phyloP scores from a whole-genome alignment of 2,113 vertebrate species.

The Pithys albifrons region DNA sequence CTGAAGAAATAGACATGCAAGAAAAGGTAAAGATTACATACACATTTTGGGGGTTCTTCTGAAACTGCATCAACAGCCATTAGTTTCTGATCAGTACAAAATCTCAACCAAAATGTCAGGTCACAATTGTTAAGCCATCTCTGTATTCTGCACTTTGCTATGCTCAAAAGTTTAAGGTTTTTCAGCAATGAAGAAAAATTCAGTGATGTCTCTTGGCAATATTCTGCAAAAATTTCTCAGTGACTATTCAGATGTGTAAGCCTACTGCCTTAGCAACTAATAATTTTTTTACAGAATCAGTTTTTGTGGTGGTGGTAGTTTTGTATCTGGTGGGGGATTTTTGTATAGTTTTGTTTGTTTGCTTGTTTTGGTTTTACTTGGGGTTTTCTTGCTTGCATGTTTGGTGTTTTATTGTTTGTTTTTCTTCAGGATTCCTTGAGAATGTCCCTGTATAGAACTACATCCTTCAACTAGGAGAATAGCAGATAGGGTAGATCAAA shows the following conservation, averaged over 20 bases:
- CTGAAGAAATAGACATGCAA: background rate
- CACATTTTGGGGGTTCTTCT: background rate
- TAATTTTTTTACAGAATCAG: background rate
- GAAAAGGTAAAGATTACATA: background rate
- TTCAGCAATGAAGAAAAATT: background rate
- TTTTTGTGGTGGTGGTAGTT: background rate
- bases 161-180: background rate
- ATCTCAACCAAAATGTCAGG: background rate
- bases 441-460: background rate
- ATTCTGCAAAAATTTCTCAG: background rate
- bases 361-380: background rate
- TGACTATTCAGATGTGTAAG: background rate
- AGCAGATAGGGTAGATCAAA: background rate
- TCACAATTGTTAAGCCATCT: background rate
- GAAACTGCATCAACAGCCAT: background rate
- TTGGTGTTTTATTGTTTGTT: background rate
- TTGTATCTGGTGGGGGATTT: background rate
- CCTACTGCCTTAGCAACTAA: background rate
- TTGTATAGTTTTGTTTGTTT: background rate
- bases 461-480: background rate
- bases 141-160: background rate
- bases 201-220: background rate
- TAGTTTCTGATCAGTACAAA: background rate
- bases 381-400: background rate
- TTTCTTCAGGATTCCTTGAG: background rate